Evolutionary conservation across 2,113 vertebrate genomes (phyloP).

Genomic region (Donacobius atricapilla): DNA sequence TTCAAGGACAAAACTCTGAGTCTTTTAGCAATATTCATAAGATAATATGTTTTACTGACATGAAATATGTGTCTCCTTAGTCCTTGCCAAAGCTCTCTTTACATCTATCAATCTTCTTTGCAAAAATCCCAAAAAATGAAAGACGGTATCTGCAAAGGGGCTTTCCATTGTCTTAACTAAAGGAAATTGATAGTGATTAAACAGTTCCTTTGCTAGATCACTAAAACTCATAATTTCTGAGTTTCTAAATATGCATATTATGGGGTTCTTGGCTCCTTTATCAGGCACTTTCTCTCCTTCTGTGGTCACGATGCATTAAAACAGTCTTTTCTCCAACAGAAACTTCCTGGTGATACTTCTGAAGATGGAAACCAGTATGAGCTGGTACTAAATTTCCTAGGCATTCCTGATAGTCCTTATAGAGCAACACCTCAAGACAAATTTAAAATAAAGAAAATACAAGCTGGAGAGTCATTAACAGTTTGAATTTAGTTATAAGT

Average conservation of each 20-base stretch:
- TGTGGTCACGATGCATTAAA: not conserved
- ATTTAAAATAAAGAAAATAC: not conserved
- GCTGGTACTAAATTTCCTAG: not conserved
- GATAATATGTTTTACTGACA: not conserved
- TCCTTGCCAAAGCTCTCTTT: not conserved
- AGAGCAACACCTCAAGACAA: not conserved
- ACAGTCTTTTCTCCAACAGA: not conserved
- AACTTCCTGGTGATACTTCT: not conserved
- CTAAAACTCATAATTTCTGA: not conserved
- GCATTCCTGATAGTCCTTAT: not conserved
- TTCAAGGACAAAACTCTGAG: constrained; percentile 11
- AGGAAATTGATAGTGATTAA: not conserved
- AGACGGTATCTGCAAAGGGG: not conserved
- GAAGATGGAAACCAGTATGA: not conserved
- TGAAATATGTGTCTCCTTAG: not conserved
- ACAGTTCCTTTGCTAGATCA: not conserved
- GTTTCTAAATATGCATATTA: not conserved
- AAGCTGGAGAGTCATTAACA: not conserved
- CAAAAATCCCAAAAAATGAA: not conserved
- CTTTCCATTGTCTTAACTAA: not conserved
- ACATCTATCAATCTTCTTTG: not conserved
- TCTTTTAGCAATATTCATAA: not conserved
- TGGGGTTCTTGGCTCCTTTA: not conserved
- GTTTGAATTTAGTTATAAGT: not conserved
- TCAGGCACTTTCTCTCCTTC: not conserved